Base-by-base conservation (phyloP, 2,888 invertebrate species). In the Eupithecia dodoneata region DNA sequence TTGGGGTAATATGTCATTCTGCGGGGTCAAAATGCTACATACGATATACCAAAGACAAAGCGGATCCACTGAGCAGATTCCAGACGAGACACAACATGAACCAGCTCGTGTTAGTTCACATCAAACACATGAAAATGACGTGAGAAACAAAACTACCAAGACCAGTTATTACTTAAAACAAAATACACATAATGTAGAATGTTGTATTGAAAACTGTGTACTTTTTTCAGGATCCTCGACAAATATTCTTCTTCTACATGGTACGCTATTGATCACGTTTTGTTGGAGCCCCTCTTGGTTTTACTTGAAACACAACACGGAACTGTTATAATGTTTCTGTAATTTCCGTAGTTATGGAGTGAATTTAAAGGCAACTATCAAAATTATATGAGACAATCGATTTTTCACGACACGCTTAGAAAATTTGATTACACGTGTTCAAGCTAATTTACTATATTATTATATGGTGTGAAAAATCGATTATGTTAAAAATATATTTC, bases 231-330 rank as follows among this genome's bases (percentile, higher is more conserved):
- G 85, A 83, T 89, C 89, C 86, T 88, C 87, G 88, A 83, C 85
- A 85, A 81, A 87, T 82, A 88, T 81, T 89, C 88, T 87, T 89
- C 91, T 88, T 85, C 84, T 78, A 82, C 81, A 86, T 85, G 85
- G 83, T 85, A 87, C 86, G 82, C 87, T 87, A 86, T 82, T 85
- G 87, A 90, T 93, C 93, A 92, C 88, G 90, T 89, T 92, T 93
- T 92, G 91, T 87, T 88, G 90, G 83, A 80, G 92, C 90, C 90
- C 89, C 92, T 89, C 93, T 93, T 93, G 90, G 87, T 84, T 91
- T 91, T 92, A 93, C 94, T 94, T 94, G 93, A 93, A 93, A 92
- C 90, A 92, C 85, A 92, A 93, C 87, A 92, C 85, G 85, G 86
- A 87, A 89, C 84, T 76, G 83, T 87, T 86, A 84, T 83, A 86